Base-by-base conservation (phyloP, 2,113 vertebrate species). In the Telmatochromis brichardi region DNA sequence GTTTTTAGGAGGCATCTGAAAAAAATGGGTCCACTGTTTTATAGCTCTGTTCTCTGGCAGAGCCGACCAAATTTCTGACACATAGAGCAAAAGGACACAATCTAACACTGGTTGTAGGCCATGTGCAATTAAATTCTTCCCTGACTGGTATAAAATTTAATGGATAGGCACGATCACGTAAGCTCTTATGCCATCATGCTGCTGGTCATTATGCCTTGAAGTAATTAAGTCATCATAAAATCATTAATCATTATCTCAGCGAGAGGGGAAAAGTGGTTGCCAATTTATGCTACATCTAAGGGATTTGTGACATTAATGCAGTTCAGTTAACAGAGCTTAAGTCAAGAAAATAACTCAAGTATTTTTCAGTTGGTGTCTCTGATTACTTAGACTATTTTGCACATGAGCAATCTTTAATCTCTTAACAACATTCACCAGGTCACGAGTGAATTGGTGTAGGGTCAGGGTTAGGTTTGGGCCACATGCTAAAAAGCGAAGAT, bases 211-310 rank as follows among this genome's bases (percentile, higher is more conserved):
- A 82, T 80, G 63, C 54, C 45, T 57, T 57, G 5, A 68, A 40
- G 80, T 86, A 86, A 91, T 92, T 85, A 91, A 87, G 60, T 71
- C 81, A 82, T 90, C 50, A 58, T 68, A 19, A 63, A 81, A 86
- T 83, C 71, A 88, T 87, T 81, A 57, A 82, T 87, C 50, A 51
- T 71, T 51, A 65, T 78, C 51, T 51, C 3, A 78, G 26, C 1
- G 4, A 78, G 42, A 19, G 2, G 84, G 51, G n/a, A 55, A 17
- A 37, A 78, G 63, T 33, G 35, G 47, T 9, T 11, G 57, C 26
- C 19, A 57, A 26, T 31, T 88, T 31, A 80, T 15, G 31, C 12
- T 51, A 42, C 71, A 37, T 81, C 7, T 60, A 21, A 40, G 1
- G 6, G 14, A 80, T 33, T 80, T 8, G 31, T 42, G 9, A 50